Percentiles rank a stretch among this genome's conserved stretches.
Evolutionary conservation across 1,140 invertebrate genomes (phyloP).

Genomic region (Pemphigus obesinymphae): DNA sequence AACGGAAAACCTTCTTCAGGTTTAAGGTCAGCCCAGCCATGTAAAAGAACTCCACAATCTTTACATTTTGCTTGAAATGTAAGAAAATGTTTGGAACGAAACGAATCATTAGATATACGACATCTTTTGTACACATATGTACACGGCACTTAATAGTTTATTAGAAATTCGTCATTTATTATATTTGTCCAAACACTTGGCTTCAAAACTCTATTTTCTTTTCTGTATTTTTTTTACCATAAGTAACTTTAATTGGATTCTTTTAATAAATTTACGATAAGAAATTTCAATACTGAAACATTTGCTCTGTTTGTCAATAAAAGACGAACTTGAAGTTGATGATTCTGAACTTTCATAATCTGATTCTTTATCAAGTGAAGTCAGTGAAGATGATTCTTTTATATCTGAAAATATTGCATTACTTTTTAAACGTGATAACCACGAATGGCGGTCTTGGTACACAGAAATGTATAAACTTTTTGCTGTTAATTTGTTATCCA

Average conservation of each 20-base stretch:
- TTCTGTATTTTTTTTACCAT: neutral
- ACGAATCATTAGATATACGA: neutral
- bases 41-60: neutral
- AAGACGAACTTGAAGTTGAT: neutral
- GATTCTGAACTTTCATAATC: too few relatives aligned
- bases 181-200: too few relatives aligned
- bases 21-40: neutral
- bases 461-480: too few relatives aligned
- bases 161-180: neutral
- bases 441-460: too few relatives aligned
- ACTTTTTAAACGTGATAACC: too few relatives aligned
- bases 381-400: too few relatives aligned
- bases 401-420: too few relatives aligned
- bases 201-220: neutral
- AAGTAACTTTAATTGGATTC: neutral
- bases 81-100: neutral
- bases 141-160: neutral
- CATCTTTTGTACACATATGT: neutral
- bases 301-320: neutral
- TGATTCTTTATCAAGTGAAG: too few relatives aligned
- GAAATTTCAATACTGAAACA: neutral
- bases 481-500: too few relatives aligned
- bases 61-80: too few relatives aligned
- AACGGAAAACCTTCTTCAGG: neutral
- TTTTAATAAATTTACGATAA: neutral